A percentile compares a stretch with the other conserved stretches of the same genome.
phyloP scores from a whole-genome alignment of 2,797 vertebrate genomes.

The Morus bassanus region DNA sequence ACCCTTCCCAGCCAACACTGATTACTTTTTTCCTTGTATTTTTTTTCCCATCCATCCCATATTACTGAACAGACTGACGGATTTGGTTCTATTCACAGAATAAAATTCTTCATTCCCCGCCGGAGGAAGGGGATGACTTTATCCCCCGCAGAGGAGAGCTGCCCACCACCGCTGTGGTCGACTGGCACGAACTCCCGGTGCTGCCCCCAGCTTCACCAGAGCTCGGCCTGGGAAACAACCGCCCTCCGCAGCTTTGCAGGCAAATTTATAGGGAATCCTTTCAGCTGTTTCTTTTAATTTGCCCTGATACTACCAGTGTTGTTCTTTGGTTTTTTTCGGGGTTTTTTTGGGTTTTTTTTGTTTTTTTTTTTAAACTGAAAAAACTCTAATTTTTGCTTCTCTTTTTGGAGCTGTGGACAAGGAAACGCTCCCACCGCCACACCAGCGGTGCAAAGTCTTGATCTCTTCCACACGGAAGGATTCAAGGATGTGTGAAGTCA shows the following conservation, averaged over 20 bases:
- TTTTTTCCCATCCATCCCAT: background rate
- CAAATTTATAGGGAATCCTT: background rate
- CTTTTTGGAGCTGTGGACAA: background rate
- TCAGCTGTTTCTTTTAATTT: background rate
- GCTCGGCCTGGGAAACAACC: background rate
- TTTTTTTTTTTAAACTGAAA: background rate
- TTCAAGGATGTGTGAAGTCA: background rate
- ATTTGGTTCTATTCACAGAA: constrained; percentile 20
- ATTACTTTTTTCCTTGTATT: background rate
- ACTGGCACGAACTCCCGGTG: background rate
- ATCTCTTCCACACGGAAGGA: background rate
- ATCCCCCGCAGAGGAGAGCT: accelerated
- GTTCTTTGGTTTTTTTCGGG: no score
- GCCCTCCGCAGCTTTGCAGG: background rate
- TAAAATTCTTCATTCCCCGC: background rate
- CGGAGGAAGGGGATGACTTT: background rate
- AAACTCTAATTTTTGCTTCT: background rate
- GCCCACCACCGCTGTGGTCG: accelerated
- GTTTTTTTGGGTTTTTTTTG: background rate
- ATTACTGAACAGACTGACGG: background rate
- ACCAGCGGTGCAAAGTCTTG: accelerated
- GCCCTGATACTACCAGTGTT: background rate
- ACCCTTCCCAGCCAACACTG: background rate
- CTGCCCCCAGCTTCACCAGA: background rate
- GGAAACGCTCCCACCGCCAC: accelerated